Evolutionary conservation across 2,797 vertebrate genomes (phyloP).

Genomic region (Ibycter americanus): DNA sequence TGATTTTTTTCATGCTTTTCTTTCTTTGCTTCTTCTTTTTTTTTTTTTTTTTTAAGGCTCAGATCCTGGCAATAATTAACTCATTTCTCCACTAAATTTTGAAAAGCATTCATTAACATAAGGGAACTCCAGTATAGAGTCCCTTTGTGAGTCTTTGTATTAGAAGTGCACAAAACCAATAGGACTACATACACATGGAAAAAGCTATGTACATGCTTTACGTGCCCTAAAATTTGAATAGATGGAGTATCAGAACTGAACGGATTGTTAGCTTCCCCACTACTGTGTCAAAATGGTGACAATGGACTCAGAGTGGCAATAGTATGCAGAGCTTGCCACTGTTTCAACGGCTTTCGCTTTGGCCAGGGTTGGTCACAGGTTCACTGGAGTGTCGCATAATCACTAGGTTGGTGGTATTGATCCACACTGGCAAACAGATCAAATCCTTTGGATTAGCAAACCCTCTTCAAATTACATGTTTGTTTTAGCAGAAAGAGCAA

Average conservation of each 20-base stretch:
- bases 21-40: accelerated
- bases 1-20: background rate
- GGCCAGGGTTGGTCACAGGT: background rate
- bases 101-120: background rate
- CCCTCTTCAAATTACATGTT: background rate
- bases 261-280: background rate
- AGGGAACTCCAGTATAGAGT: background rate
- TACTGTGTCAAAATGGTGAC: background rate
- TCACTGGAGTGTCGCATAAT: background rate
- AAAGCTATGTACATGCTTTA: background rate
- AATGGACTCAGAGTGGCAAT: background rate
- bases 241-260: background rate
- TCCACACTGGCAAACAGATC: background rate
- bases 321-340: background rate
- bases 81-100: background rate
- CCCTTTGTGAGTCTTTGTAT: background rate
- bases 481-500: background rate
- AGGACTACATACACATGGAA: background rate
- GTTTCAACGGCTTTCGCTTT: background rate
- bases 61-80: background rate
- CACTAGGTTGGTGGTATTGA: background rate
- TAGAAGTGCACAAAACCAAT: background rate
- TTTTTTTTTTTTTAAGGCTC: background rate
- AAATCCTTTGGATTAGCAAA: background rate
- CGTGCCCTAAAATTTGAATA: background rate